Conservation (phyloP, 2,797 vertebrate genomes). For the Echiichthys vipera region DNA sequence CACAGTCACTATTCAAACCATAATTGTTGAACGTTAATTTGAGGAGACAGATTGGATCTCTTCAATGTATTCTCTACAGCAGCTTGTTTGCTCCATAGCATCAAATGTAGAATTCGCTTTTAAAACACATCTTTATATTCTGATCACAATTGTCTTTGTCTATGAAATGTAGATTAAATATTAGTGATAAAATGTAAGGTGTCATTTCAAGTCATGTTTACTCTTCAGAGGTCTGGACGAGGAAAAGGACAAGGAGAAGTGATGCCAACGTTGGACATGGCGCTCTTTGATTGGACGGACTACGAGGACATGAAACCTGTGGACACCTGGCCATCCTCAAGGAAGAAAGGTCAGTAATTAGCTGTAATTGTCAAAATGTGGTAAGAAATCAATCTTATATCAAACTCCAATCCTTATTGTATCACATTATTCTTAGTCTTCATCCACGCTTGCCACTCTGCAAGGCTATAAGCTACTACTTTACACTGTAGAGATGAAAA, state of each 20-base stretch:
- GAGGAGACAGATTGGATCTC: conserved; percentile 5
- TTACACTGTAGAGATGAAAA: too few relatives aligned
- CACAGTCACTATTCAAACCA: conserved; percentile 20
- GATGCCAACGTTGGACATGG: conserved; percentile 96
- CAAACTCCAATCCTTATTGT: too few relatives aligned
- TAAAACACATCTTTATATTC: conserved; percentile 37
- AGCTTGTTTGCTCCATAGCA: background rate
- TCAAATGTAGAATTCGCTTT: conserved; percentile 27
- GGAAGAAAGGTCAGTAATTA: conserved; percentile 89
- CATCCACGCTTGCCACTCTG: background rate
- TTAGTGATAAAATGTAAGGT: background rate
- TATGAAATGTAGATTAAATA: conserved; percentile 9
- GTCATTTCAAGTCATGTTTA: conserved; percentile 1
- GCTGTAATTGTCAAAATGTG: background rate
- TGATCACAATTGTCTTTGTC: conserved; percentile 32
- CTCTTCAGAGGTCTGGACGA: conserved; percentile 72
- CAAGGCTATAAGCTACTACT: too few relatives aligned
- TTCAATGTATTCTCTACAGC: background rate
- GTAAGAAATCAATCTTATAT: background rate
- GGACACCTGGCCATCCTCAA: conserved; percentile 90
- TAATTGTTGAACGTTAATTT: conserved; percentile 2
- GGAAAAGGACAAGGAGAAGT: conserved; percentile 90
- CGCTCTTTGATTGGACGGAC: conserved; percentile 97
- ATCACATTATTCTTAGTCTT: background rate
- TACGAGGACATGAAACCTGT: conserved; percentile 96